Evolutionary conservation across 2,888 invertebrate genomes (phyloP).

Genomic region (Chymomyza amoena): DNA sequence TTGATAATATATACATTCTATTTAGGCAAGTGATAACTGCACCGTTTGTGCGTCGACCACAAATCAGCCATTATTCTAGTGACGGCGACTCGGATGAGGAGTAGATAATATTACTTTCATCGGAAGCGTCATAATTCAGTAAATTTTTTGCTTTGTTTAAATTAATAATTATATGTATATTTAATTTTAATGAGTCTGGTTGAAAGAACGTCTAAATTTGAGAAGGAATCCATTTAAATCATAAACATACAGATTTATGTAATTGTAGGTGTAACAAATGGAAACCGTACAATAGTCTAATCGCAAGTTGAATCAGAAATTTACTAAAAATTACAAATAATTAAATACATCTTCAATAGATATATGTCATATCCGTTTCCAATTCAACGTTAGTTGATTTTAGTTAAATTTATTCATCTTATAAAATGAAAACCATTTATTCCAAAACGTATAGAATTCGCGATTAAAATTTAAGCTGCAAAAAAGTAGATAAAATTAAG

Average conservation of each 20-base stretch:
- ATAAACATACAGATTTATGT: conserved; percentile 12
- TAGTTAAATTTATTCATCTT: conserved; percentile 63
- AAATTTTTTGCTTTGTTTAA: not conserved
- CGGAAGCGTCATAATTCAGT: not conserved
- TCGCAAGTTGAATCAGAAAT: conserved; percentile 39
- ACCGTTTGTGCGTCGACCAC: conserved; percentile 82
- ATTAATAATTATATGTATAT: not conserved
- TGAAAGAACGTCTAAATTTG: not conserved
- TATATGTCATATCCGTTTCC: conserved; percentile 70
- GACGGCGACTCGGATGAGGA: conserved; percentile 95
- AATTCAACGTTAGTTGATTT: conserved; percentile 65
- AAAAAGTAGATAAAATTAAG: conserved; percentile 13
- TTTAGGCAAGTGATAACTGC: conserved; percentile 86
- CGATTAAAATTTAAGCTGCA: conserved; percentile 28
- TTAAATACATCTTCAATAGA: conserved; percentile 33
- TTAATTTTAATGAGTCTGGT: not conserved
- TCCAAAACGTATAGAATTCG: conserved; percentile 25
- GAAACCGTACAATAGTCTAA: conserved; percentile 13
- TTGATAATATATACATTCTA: conserved; percentile 9
- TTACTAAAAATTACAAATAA: conserved; percentile 23
- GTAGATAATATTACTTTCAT: conserved; percentile 78
- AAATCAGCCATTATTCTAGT: conserved; percentile 83
- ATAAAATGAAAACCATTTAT: conserved; percentile 8
- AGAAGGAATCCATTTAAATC: not conserved
- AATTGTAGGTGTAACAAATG: conserved; percentile 20